Base-by-base conservation (phyloP, 2,797 vertebrate species). In the Lepilemur septentrionalis region DNA sequence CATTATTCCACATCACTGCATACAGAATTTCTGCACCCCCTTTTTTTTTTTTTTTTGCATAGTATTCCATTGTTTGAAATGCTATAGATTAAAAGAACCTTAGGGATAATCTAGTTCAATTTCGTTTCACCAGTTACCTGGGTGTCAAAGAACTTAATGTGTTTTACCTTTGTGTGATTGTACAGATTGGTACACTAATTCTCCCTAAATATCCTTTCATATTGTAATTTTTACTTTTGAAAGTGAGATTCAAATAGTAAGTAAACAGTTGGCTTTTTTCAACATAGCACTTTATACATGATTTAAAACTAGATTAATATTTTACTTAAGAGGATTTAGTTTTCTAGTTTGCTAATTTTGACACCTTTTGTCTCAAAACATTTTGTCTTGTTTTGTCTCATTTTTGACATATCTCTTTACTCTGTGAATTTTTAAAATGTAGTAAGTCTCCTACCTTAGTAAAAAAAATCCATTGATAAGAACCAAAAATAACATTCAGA, bases 181-280 rank as follows among this genome's bases (percentile, higher is more conserved):
- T 76, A 78, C 38, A 83, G 4, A 73, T 83, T 76, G 43, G 20
- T 67, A 65, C 7, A 93, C 4, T 72, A 82, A 61, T 95, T 69
- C 46, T 5, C 15, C 57, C 30, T 35, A 20, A 18, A 30, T 81
- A 73, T 87, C 32, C 89, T 91, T 82, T 87, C n/a, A 79, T 90
- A 30, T 30, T 90, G 13, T 12, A 79, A n/a, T 90, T 93, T 97
- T 80, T 63, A 89, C 67, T 63, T 96, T 94, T 75, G 70, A 89
- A 92, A 81, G 25, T 78, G 76, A 91, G 17, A 41, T 89, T 96
- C 50, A 65, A 69, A 65, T 72, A 87, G 43, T 86, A 90, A 69
- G 55, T 86, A 55, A 76, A 38, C 82, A 35, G 1, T 38, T 75
- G 25, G 28, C 17, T 25, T n/a, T 89, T 85, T 82, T 1, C 17